Base-by-base conservation (phyloP, 2,888 invertebrate genomes). In the Agriopis marginaria region DNA sequence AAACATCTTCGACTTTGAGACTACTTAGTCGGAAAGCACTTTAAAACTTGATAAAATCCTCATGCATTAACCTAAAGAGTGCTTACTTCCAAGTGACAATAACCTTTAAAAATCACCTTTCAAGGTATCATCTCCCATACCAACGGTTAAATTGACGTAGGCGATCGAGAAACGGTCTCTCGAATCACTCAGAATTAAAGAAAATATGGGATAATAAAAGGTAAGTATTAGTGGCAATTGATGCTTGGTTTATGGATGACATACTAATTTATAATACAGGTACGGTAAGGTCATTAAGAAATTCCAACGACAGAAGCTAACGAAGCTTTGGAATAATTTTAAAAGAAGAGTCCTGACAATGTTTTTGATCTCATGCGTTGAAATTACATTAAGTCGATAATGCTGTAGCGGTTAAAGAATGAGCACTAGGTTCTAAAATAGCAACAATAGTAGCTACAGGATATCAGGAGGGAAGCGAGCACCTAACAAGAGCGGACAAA, bases 401-500 rank as follows among this genome's bases (percentile, higher is more conserved):
- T 23, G 14, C 55, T 11, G 53, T 62, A n/a, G 55, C 12, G 53
- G 14, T 14, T 14, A 51, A 54, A 58, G 53, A 66, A 59, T 64
- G 64, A 50, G 65, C 55, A 66, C n/a, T n/a, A 66, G 63, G 49
- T 68, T 68, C 58, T 74, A 67, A 75, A 74, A 74, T 72, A 72
- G 70, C 61, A 64, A 67, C 64, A 72, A 62, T 66, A 67, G 68
- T 68, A 67, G 71, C 70, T 70, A 47, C 56, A 59, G 60, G 44
- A 58, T 63, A 62, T 47, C 66, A 70, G 75, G 68, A 75, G 71
- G 74, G 70, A 77, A 76, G 66, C 68, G 73, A 74, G 76, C 75
- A 79, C 79, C 80, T 80, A 81, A 82, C 80, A 77, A 73, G 82
- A 83, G 81, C 78, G 79, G 77, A 79, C 83, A 82, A 85, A 85